Base-by-base conservation (phyloP, 2,113 vertebrate species). In the Camelus bactrianus region DNA sequence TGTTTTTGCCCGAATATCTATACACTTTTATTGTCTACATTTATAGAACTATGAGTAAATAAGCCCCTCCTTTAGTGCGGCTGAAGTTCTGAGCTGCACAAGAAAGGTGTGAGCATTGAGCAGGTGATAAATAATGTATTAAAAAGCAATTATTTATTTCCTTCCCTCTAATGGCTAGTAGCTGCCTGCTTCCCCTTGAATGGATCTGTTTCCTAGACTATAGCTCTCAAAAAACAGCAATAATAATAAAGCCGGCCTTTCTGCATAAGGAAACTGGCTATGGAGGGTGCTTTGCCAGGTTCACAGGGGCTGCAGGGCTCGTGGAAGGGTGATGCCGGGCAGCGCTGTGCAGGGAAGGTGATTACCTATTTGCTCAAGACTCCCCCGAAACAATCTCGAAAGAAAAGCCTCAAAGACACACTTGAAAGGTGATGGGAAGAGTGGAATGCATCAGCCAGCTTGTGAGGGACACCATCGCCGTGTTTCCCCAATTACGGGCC, bases 71-170 rank as follows among this genome's bases (percentile, higher is more conserved):
- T 72, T 90, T 2, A 15, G 26, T 8, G 1, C 58, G 64, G 60
- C n/a, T 30, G 48, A 30, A 56, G 64, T 42, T 75, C 86, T 24
- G 50, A 90, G 69, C 38, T 24, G 64, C n/a, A 8, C 35, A 35
- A 80, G 64, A 76, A 97, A 87, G 75, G 93, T 58, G 91, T 75
- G 76, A 28, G 42, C 76, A 67, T 46, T 32, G 67, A 95, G 77
- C n/a, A 22, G 79, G 35, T 0, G 0, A 91, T 94, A 93, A 96
- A 96, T 94, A 91, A 92, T 96, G 94, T 28, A 96, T 97, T 96
- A 95, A 92, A 96, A 93, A 88, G 42, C 22, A 76, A 79, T 88
- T 72, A 52, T 94, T 94, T 93, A 46, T 96, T 84, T 91, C 76
- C 73, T 95, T 75, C 19, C 13, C 6, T 88, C 84, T 81, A 79